These are phyloP conservation scores for Nomada ferruginata DNA, from an alignment of 2,888 invertebrate species.

Conservation along the genomic window DNA sequence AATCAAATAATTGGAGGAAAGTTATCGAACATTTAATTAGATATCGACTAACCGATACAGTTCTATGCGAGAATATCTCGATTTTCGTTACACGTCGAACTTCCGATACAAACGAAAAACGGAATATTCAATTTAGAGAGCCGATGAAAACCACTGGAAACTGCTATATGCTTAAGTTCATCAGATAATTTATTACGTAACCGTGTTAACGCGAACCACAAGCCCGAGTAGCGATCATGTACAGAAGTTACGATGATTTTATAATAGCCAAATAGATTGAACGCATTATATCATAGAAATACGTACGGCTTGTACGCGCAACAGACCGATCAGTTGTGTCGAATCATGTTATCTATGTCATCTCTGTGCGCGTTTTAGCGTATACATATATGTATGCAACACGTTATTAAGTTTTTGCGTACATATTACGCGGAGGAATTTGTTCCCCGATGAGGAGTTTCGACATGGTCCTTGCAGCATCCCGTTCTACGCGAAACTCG, in stretches of 20 bases:
- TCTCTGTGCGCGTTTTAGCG: not conserved
- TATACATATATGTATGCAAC: not conserved
- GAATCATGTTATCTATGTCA: slow-evolving; percentile 49
- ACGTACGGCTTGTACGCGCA: slow-evolving; percentile 28
- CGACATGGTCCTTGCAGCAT: slow-evolving; percentile 4
- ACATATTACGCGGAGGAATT: slow-evolving; percentile 33
- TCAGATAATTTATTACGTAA: slow-evolving; percentile 33
- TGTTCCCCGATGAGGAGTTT: slow-evolving; percentile 3
- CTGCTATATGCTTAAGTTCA: not conserved
- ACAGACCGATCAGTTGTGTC: slow-evolving; percentile 35
- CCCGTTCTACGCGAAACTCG: not conserved
- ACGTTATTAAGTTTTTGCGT: slow-evolving; percentile 29
- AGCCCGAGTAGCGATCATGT: slow-evolving; percentile 12
- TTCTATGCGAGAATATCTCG: too few relatives aligned
- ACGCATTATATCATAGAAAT: slow-evolving; percentile 54
- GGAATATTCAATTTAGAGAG: not conserved
- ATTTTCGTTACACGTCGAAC: too few relatives aligned
- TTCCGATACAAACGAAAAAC: not conserved
- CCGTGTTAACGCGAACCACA: slow-evolving; percentile 22
- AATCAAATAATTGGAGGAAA: too few relatives aligned
- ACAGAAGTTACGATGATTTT: slow-evolving; percentile 51
- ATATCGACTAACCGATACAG: too few relatives aligned
- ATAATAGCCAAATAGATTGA: slow-evolving; percentile 53
- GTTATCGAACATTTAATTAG: too few relatives aligned
- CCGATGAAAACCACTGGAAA: not conserved